These are phyloP conservation scores for Bradypodion ventrale DNA, from an alignment of 2,797 vertebrate species.

Conservation along the genomic window DNA sequence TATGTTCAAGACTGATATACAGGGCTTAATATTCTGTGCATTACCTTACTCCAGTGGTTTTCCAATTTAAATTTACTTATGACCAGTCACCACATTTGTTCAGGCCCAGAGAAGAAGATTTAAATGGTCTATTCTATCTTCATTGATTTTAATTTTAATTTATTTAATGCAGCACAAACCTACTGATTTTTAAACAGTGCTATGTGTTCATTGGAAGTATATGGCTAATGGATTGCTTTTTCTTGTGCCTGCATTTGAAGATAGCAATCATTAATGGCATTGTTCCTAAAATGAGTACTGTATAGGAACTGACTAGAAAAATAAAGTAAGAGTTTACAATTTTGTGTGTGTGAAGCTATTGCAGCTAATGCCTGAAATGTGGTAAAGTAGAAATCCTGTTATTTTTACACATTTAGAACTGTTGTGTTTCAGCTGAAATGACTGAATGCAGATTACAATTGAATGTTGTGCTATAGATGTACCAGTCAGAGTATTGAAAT, in stretches of 20 bases:
- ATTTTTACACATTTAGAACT: background rate
- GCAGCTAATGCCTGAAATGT: slow-evolving; percentile 4
- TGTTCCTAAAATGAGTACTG: background rate
- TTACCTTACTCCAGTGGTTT: slow-evolving; percentile 65
- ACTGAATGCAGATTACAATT: background rate
- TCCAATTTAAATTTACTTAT: slow-evolving; percentile 70
- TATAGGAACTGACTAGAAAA: background rate
- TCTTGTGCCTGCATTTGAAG: background rate
- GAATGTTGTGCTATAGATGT: background rate
- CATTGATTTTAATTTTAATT: slow-evolving; percentile 71
- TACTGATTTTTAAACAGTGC: slow-evolving; percentile 54
- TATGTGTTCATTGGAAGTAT: slow-evolving; percentile 51
- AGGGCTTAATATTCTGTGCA: slow-evolving; percentile 59
- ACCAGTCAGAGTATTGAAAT: background rate
- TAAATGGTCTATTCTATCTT: slow-evolving; percentile 67
- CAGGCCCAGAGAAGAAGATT: slow-evolving; percentile 55
- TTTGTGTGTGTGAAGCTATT: background rate
- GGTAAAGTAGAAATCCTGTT: background rate
- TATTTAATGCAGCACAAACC: slow-evolving; percentile 48
- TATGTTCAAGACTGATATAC: slow-evolving; percentile 51
- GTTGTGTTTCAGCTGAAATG: background rate
- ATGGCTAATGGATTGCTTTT: slow-evolving; percentile 23
- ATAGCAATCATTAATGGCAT: slow-evolving; percentile 3
- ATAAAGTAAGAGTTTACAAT: background rate
- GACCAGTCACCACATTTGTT: slow-evolving; percentile 62